A percentile compares a stretch with the other conserved stretches of the same genome.
Conservation (phyloP, 1,140 invertebrate species). For the Cherax quadricarinatus region DNA sequence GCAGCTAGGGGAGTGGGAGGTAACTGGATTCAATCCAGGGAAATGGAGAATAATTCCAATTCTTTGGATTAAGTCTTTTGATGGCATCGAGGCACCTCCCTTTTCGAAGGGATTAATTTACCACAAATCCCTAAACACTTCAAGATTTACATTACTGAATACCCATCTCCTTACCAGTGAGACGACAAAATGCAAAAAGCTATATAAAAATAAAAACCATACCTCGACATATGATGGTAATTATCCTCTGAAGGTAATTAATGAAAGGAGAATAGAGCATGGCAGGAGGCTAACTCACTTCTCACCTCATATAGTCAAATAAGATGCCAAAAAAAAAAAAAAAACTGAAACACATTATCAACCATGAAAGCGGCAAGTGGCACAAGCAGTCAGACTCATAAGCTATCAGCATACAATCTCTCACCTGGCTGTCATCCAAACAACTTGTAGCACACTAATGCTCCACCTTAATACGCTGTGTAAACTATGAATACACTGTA, state of each 20-base stretch:
- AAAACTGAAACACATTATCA: no score
- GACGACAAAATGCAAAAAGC: no score
- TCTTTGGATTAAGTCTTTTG: no score
- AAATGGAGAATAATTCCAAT: no score
- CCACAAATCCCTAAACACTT: no score
- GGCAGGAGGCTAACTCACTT: not conserved
- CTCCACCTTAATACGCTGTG: not conserved
- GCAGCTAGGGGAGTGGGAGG: no score
- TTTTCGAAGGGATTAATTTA: no score
- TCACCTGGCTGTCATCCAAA: constrained; percentile 23
- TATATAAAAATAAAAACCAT: not conserved
- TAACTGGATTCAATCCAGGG: no score
- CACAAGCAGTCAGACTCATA: not conserved
- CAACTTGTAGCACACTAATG: not conserved
- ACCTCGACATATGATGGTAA: not conserved
- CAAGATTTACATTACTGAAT: no score
- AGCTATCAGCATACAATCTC: not conserved
- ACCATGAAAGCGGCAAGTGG: not conserved
- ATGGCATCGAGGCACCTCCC: no score
- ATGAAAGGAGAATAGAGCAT: not conserved
- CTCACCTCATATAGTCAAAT: not conserved
- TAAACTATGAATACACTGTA: constrained; percentile 6
- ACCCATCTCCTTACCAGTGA: no score
- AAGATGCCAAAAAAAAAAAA: not conserved
- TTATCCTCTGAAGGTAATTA: not conserved